Evolutionary conservation across 1,140 invertebrate genomes (phyloP).

Genomic region (Drosophila fuyamai): DNA sequence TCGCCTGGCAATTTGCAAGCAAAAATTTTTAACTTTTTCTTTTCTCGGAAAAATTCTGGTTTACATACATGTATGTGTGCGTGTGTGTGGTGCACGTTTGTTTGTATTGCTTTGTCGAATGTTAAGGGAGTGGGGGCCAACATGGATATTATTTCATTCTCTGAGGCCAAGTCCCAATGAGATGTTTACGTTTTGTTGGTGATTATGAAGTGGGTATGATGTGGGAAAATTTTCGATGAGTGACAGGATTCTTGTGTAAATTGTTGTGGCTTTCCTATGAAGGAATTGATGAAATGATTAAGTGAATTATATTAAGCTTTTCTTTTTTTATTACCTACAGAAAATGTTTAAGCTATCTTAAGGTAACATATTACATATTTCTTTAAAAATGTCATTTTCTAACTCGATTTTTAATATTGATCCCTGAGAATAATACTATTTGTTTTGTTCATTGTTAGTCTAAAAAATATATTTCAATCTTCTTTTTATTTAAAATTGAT

Average conservation of each 20-base stretch:
- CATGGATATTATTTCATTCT: constrained; percentile 27
- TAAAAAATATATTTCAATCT: too few relatives aligned
- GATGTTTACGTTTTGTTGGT: constrained; percentile 40
- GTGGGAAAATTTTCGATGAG: not conserved
- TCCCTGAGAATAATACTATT: too few relatives aligned
- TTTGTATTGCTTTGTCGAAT: constrained; percentile 11
- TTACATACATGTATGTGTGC: not conserved
- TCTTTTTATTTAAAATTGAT: too few relatives aligned
- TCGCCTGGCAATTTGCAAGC: constrained; percentile 60
- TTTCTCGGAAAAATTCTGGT: constrained; percentile 18
- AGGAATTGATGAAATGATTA: constrained; percentile 1
- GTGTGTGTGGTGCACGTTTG: constrained; percentile 9
- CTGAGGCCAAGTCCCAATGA: constrained; percentile 20
- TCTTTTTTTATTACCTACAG: not conserved
- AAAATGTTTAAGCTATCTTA: too few relatives aligned
- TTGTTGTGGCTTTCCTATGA: not conserved
- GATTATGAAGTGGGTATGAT: constrained; percentile 42
- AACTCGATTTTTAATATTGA: too few relatives aligned
- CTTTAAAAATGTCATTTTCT: too few relatives aligned
- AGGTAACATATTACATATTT: too few relatives aligned
- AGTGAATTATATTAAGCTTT: not conserved
- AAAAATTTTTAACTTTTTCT: constrained; percentile 64
- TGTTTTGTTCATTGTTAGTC: too few relatives aligned
- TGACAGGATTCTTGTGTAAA: not conserved
- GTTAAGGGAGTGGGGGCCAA: constrained; percentile 17